A percentile compares a stretch with the other conserved stretches of the same genome.
Evolutionary conservation across 1,140 invertebrate species (phyloP).

Genomic region (Melipona quadrifasciata): DNA sequence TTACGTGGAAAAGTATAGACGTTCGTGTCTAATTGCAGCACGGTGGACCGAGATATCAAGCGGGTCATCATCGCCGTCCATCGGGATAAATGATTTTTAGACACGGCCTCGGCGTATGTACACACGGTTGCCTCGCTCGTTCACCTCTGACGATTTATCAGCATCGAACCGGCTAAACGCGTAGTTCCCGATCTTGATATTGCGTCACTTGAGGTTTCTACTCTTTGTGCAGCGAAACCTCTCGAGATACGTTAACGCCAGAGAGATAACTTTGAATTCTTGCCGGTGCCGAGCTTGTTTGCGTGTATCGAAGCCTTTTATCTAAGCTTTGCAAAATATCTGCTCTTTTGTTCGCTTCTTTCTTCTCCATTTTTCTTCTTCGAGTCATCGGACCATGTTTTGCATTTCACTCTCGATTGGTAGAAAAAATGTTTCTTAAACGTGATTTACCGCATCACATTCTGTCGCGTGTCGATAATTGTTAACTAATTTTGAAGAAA

Average conservation of each 20-base stretch:
- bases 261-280: background rate
- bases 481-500: too few species aligned
- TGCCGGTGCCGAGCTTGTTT: background rate
- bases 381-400: background rate
- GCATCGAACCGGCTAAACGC: background rate
- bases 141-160: conserved; percentile 26
- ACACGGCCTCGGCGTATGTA: background rate
- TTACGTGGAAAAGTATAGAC: conserved; percentile 41
- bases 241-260: conserved; percentile 25
- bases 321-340: conserved; percentile 2
- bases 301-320: conserved; percentile 4
- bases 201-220: conserved; percentile 24
- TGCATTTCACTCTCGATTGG: too few species aligned
- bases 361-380: background rate
- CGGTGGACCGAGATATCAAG: conserved; percentile 42
- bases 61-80: conserved; percentile 26
- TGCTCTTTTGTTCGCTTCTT: background rate
- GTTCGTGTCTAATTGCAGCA: conserved; percentile 45
- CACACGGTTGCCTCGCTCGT: too few species aligned
- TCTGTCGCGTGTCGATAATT: too few species aligned
- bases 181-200: conserved; percentile 30
- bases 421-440: background rate
- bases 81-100: conserved; percentile 52
- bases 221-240: background rate
- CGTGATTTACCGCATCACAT: background rate